Conservation (phyloP, 2,888 invertebrate genomes). For the Dryococelus australis region DNA sequence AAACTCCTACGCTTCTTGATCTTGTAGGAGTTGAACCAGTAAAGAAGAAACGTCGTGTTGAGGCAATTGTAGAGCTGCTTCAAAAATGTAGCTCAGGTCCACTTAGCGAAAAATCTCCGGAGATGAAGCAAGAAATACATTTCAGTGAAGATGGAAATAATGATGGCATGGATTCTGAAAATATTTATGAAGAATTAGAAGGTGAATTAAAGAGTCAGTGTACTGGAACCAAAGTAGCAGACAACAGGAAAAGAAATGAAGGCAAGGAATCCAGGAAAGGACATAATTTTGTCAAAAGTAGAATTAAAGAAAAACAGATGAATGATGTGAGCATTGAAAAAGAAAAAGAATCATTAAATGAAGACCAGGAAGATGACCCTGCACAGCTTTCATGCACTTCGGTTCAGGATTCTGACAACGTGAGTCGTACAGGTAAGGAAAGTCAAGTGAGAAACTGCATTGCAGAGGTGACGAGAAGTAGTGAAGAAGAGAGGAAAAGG, state of each 20-base stretch:
- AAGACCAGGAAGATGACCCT: background rate
- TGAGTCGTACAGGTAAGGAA: background rate
- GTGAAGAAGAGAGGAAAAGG: conserved; percentile 18
- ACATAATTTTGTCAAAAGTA: background rate
- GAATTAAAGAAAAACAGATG: background rate
- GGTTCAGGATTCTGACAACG: background rate
- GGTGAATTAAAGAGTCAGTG: too few relatives aligned
- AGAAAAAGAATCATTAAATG: background rate
- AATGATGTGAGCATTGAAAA: background rate
- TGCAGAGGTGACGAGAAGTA: background rate
- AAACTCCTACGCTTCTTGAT: conserved; percentile 21
- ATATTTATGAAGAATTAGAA: background rate
- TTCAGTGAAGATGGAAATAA: background rate
- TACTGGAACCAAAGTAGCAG: background rate
- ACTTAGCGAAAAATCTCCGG: background rate
- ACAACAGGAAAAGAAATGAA: background rate
- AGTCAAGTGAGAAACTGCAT: background rate
- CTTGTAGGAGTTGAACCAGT: conserved; percentile 24
- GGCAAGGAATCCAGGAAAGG: background rate
- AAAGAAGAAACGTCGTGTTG: conserved; percentile 40
- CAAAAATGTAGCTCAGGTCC: conserved; percentile 36
- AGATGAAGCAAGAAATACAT: background rate
- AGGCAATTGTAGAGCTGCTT: conserved; percentile 43
- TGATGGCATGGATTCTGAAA: background rate
- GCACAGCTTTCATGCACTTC: background rate